Conservation (phyloP, 1,140 invertebrate species). For the Sinonovacula constricta region DNA sequence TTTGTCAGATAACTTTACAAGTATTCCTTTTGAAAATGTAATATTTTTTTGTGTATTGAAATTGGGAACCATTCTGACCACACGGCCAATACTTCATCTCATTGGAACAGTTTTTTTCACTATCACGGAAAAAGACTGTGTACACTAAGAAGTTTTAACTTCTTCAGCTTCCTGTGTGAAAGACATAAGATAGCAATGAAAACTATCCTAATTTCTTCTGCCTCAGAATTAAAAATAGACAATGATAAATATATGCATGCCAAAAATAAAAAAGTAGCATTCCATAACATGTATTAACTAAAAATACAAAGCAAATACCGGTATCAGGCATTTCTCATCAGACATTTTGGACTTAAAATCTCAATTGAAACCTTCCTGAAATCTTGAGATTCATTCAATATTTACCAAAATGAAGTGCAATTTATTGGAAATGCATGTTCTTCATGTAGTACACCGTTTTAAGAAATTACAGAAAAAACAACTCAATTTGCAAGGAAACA, state of each 20-base stretch:
- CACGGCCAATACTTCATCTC: too few relatives aligned
- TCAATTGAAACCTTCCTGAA: slow-evolving; percentile 8
- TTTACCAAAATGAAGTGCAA: too few relatives aligned
- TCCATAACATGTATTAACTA: slow-evolving; percentile 3
- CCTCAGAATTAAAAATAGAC: slow-evolving; percentile 2
- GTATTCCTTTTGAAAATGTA: slow-evolving; percentile 4
- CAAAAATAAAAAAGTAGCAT: slow-evolving; percentile 6
- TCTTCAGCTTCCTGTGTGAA: slow-evolving; percentile 6
- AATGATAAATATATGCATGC: slow-evolving; percentile 12
- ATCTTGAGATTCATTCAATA: too few relatives aligned
- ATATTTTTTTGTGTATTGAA: too few relatives aligned
- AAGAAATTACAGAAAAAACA: too few relatives aligned
- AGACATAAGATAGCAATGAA: slow-evolving; percentile 5
- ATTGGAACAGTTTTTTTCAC: too few relatives aligned
- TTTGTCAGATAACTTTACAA: slow-evolving; percentile 7
- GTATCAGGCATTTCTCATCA: slow-evolving; percentile 2
- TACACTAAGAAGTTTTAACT: neutral
- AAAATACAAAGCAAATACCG: slow-evolving; percentile 4
- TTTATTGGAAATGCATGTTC: too few relatives aligned
- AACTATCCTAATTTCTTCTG: neutral
- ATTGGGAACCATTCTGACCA: too few relatives aligned
- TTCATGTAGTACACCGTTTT: too few relatives aligned
- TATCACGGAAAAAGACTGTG: neutral
- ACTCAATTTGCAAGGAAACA: too few relatives aligned
- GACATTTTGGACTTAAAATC: slow-evolving; percentile 8